Evolutionary conservation across 1,140 invertebrate genomes (phyloP).

Genomic region (Drosophila biarmipes): DNA sequence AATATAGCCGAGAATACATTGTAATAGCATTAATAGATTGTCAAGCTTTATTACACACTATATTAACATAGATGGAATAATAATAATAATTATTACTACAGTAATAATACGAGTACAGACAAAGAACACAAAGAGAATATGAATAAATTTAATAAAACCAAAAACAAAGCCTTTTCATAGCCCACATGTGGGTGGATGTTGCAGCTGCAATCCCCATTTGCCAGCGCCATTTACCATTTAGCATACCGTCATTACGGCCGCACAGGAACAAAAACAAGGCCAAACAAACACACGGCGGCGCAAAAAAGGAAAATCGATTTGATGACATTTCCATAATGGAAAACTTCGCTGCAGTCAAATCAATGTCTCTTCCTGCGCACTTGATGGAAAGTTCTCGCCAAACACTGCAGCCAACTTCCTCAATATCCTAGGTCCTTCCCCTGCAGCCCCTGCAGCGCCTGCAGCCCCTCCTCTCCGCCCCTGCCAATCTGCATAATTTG

Average conservation of each 20-base stretch:
- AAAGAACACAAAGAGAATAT: constrained; percentile 67
- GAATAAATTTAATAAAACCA: constrained; percentile 74
- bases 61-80: constrained; percentile 74
- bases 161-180: constrained; percentile 19
- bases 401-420: constrained; percentile 61
- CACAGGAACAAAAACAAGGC: constrained; percentile 3
- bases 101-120: constrained; percentile 62
- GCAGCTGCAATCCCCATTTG: constrained; percentile 20
- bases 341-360: constrained; percentile 59
- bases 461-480: neutral
- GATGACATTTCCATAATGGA: constrained; percentile 62
- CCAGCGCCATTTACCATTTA: constrained; percentile 5
- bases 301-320: constrained; percentile 45
- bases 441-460: no score
- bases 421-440: constrained; percentile 39
- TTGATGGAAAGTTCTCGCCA: constrained; percentile 56
- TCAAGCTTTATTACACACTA: constrained; percentile 82
- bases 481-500: constrained; percentile 72
- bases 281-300: constrained; percentile 12
- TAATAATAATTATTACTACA: constrained; percentile 57
- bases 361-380: constrained; percentile 59
- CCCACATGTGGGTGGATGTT: neutral
- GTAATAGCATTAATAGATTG: constrained; percentile 81
- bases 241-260: constrained; percentile 28
- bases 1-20: constrained; percentile 61